Percentiles rank a stretch among this genome's conserved stretches.
These are phyloP conservation scores for Eristalinus aeneus DNA, from an alignment of 2,888 invertebrate genomes.

Conservation along the genomic window DNA sequence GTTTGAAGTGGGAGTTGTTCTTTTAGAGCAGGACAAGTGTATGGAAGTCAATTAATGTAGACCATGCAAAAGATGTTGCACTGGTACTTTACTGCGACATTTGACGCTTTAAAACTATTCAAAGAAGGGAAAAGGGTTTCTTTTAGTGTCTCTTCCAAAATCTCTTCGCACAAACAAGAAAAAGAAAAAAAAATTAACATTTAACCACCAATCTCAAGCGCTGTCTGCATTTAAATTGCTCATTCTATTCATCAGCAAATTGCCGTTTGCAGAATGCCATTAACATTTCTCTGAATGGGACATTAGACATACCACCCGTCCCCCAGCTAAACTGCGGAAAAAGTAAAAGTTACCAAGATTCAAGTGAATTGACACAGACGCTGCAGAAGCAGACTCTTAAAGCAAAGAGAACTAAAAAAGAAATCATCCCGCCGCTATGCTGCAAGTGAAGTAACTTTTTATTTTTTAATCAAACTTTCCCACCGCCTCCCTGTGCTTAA, in stretches of 20 bases:
- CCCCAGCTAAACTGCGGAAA: slow-evolving; percentile 9
- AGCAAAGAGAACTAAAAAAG: not conserved
- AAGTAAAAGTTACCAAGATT: slow-evolving; percentile 31
- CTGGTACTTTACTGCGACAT: too few relatives aligned
- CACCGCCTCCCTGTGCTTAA: slow-evolving; percentile 1
- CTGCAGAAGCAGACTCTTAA: not conserved
- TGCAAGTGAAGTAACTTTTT: slow-evolving; percentile 27
- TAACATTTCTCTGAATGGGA: slow-evolving; percentile 43
- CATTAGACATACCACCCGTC: slow-evolving; percentile 33
- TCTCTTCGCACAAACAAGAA: not conserved
- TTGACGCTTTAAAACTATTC: too few relatives aligned
- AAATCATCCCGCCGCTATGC: not conserved
- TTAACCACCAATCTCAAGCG: slow-evolving; percentile 44
- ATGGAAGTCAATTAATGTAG: not conserved
- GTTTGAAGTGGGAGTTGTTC: too few relatives aligned
- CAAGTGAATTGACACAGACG: slow-evolving; percentile 51
- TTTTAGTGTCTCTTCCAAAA: not conserved
- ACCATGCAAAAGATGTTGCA: not conserved
- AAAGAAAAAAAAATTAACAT: slow-evolving; percentile 45
- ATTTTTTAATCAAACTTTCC: slow-evolving; percentile 56
- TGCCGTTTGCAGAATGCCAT: slow-evolving; percentile 32
- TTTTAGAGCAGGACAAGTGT: not conserved
- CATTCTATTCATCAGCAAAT: slow-evolving; percentile 52
- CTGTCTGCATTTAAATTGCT: slow-evolving; percentile 66
- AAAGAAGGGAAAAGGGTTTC: too few relatives aligned